Evolutionary conservation across 2,888 invertebrate species (phyloP).

Genomic region (Drosophila affinis): DNA sequence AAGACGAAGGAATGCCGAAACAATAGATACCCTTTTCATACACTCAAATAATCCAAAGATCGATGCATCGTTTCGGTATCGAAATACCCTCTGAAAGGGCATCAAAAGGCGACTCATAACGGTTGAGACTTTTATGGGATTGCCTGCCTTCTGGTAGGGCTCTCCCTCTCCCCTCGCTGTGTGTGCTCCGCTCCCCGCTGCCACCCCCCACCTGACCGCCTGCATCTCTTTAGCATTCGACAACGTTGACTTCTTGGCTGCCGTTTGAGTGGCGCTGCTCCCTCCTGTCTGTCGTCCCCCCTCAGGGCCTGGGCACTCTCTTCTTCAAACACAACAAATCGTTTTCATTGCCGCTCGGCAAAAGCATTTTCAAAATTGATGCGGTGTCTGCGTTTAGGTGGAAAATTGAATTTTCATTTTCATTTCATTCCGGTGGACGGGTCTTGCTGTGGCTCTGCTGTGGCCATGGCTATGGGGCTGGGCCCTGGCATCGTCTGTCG

Average conservation of each 20-base stretch:
- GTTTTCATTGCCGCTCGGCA: constrained; percentile 69
- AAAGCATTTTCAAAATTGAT: constrained; percentile 80
- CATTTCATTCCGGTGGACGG: constrained; percentile 55
- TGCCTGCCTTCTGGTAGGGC: neutral
- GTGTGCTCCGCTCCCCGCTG: neutral
- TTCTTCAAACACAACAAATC: constrained; percentile 79
- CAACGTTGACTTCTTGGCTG: constrained; percentile 67
- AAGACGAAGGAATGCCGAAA: constrained; percentile 31
- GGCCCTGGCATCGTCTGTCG: constrained; percentile 24
- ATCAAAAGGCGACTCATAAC: neutral
- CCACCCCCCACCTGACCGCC: constrained; percentile 35
- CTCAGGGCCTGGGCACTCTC: constrained; percentile 9
- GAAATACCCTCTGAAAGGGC: neutral
- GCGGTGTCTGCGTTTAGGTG: constrained; percentile 80
- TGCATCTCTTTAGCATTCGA: constrained; percentile 73
- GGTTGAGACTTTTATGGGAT: neutral
- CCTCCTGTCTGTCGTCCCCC: constrained; percentile 17
- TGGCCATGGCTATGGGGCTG: constrained; percentile 2
- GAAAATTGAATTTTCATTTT: constrained; percentile 80
- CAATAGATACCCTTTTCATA: constrained; percentile 29
- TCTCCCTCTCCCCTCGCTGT: neutral
- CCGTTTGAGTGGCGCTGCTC: constrained; percentile 52
- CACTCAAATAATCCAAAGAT: neutral
- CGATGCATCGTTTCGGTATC: neutral
- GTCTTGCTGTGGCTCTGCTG: constrained; percentile 23